Evolutionary conservation across 1,140 invertebrate genomes (phyloP).

Genomic region (Parasteatoda tepidariorum): DNA sequence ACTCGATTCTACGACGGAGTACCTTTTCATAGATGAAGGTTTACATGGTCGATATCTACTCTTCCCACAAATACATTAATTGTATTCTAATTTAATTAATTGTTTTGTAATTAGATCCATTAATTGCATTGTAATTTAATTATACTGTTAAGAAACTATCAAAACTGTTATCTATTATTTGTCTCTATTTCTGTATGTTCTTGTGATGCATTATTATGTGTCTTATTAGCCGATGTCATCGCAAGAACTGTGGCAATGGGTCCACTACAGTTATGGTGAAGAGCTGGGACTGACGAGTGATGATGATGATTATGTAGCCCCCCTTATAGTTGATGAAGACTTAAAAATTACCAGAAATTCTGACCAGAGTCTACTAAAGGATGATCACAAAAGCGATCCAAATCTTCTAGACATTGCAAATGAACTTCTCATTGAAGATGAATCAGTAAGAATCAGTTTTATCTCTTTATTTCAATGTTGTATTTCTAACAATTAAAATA

Average conservation of each 20-base stretch:
- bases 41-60: too few relatives aligned
- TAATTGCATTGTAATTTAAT: too few relatives aligned
- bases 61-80: too few relatives aligned
- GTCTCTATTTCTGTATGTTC: too few relatives aligned
- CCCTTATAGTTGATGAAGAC: constrained; percentile 65
- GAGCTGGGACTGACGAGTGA: constrained; percentile 92
- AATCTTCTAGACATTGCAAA: constrained; percentile 32
- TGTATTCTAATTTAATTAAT: too few relatives aligned
- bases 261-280: constrained; percentile 91
- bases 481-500: too few relatives aligned
- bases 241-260: constrained; percentile 91
- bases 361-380: constrained; percentile 16
- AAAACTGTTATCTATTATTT: too few relatives aligned
- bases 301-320: constrained; percentile 82
- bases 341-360: constrained; percentile 13
- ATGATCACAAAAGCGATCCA: constrained; percentile 33
- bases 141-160: too few relatives aligned
- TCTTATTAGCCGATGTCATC: constrained; percentile 83
- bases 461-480: neutral
- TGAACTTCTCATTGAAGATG: constrained; percentile 30
- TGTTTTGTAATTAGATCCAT: too few relatives aligned
- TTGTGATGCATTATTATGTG: too few relatives aligned
- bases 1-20: too few relatives aligned
- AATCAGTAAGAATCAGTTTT: constrained; percentile 35
- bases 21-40: too few relatives aligned